These are phyloP conservation scores for Bhutanitis thaidina DNA, from an alignment of 2,888 invertebrate species.

Conservation along the genomic window DNA sequence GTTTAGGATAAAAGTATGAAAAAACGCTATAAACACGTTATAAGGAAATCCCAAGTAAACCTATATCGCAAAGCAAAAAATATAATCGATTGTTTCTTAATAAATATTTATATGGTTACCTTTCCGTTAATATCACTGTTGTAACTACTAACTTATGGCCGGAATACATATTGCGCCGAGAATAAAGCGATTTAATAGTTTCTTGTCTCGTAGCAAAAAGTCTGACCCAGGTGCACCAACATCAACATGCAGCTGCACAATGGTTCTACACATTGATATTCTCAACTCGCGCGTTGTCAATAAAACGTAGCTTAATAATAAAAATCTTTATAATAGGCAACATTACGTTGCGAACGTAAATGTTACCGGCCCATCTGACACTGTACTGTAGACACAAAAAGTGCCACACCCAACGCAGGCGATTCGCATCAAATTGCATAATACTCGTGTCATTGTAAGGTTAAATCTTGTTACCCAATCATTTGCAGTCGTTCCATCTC, in stretches of 20 bases:
- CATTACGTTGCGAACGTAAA: neutral
- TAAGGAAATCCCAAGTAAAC: too few relatives aligned
- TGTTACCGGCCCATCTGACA: neutral
- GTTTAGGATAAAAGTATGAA: too few relatives aligned
- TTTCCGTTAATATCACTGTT: too few relatives aligned
- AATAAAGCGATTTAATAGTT: constrained; percentile 1
- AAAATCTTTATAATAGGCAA: constrained; percentile 1
- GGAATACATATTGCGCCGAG: neutral
- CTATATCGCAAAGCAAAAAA: too few relatives aligned
- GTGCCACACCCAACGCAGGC: constrained; percentile 6
- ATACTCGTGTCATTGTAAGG: constrained; percentile 9
- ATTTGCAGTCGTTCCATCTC: constrained; percentile 10
- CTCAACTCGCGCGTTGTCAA: neutral
- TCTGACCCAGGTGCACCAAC: constrained; percentile 1
- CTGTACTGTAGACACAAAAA: constrained; percentile 1
- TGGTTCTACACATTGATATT: constrained; percentile 1
- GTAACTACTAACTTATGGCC: too few relatives aligned
- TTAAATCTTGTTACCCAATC: constrained; percentile 17
- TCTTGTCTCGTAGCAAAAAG: constrained; percentile 5
- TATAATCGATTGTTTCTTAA: too few relatives aligned
- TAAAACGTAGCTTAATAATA: neutral
- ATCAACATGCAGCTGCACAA: neutral
- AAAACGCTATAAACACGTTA: too few relatives aligned
- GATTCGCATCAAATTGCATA: constrained; percentile 11
- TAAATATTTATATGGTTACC: too few relatives aligned